Percentiles rank a stretch among this genome's conserved stretches.
Evolutionary conservation across 2,113 vertebrate species (phyloP).

Genomic region (Tachysurus vachellii): DNA sequence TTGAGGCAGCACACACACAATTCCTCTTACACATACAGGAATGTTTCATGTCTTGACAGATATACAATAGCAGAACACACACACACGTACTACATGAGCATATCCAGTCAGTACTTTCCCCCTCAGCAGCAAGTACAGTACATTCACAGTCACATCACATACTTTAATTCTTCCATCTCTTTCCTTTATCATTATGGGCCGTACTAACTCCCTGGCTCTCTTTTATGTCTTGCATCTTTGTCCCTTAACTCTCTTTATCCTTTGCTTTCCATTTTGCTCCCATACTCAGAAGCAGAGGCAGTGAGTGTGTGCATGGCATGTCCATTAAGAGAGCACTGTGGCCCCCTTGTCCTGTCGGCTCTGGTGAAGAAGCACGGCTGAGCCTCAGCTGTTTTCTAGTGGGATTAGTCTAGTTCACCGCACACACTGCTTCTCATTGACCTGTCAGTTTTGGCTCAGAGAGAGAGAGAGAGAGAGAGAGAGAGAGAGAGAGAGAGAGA

Average conservation of each 20-base stretch:
- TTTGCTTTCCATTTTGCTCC: neutral
- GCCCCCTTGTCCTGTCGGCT: constrained; percentile 39
- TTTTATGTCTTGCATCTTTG: neutral
- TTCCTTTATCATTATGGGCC: neutral
- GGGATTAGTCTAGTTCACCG: constrained; percentile 58
- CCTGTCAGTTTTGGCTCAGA: constrained; percentile 31
- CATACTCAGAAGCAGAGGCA: constrained; percentile 38
- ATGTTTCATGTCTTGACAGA: neutral
- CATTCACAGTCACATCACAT: neutral
- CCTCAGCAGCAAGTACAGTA: neutral
- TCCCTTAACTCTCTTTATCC: constrained; percentile 5
- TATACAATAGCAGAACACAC: neutral
- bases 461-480: neutral
- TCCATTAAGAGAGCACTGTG: constrained; percentile 43
- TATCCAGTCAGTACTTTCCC: neutral
- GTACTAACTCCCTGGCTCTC: neutral
- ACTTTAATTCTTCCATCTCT: neutral
- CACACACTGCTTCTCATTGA: constrained; percentile 51
- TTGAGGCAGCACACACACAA: constrained; percentile 14
- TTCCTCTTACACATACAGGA: neutral
- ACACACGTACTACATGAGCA: neutral
- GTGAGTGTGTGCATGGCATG: constrained; percentile 21
- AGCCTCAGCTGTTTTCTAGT: constrained; percentile 59
- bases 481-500: constrained; percentile 3
- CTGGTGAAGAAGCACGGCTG: constrained; percentile 42